Evolutionary conservation across 2,113 vertebrate genomes (phyloP).

Genomic region (Menidia beryllina): DNA sequence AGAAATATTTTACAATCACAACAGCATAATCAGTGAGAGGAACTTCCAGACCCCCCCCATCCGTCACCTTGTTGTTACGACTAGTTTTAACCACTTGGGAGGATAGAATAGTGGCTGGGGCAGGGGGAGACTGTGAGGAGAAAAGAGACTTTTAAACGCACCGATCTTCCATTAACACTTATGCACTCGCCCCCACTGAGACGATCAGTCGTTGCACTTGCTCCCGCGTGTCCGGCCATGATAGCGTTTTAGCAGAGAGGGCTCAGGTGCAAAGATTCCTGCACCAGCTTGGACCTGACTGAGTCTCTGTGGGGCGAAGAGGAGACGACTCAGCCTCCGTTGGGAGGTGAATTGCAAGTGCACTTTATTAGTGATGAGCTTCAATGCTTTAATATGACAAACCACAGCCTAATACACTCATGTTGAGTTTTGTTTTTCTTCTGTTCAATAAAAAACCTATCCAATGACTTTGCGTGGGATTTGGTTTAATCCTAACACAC

Average conservation of each 20-base stretch:
- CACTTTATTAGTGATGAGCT: slow-evolving; percentile 78
- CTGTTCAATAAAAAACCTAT: slow-evolving; percentile 74
- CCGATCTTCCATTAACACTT: slow-evolving; percentile 73
- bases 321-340: slow-evolving; percentile 20
- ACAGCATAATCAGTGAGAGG: slow-evolving; percentile 22
- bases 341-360: slow-evolving; percentile 72
- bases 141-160: slow-evolving; percentile 23
- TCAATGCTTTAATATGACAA: slow-evolving; percentile 65
- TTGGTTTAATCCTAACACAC: too few species aligned
- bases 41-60: slow-evolving; percentile 18
- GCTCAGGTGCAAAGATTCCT: slow-evolving; percentile 28
- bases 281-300: slow-evolving; percentile 14
- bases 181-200: slow-evolving; percentile 65
- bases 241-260: slow-evolving; percentile 13
- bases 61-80: slow-evolving; percentile 1
- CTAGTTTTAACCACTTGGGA: slow-evolving; percentile 35
- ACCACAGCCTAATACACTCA: slow-evolving; percentile 55
- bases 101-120: slow-evolving; percentile 13
- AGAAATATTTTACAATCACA: slow-evolving; percentile 60
- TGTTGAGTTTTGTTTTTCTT: slow-evolving; percentile 49
- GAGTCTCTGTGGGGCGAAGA: slow-evolving; percentile 9
- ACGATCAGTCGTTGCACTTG: slow-evolving; percentile 49
- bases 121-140: slow-evolving; percentile 15
- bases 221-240: slow-evolving; percentile 42
- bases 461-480: slow-evolving; percentile 14